Evolutionary conservation across 1,140 invertebrate genomes (phyloP).

Genomic region (Lepeophtheirus salmonis): DNA sequence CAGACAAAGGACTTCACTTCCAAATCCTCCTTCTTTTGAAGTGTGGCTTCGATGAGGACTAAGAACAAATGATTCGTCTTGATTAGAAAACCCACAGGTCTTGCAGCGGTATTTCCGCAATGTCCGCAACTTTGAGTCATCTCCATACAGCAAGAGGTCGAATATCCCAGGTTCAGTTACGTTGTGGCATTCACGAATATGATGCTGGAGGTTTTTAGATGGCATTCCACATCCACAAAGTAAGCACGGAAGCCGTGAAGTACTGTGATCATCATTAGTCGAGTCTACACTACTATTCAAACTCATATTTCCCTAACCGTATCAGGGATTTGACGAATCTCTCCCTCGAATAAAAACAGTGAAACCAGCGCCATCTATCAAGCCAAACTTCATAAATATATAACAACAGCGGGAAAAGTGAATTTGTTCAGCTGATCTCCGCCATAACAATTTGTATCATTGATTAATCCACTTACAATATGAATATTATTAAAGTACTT

Average conservation of each 20-base stretch:
- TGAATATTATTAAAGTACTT: too few relatives aligned
- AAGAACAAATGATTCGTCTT: background rate
- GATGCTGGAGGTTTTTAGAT: background rate
- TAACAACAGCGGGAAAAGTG: too few relatives aligned
- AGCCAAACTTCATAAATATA: too few relatives aligned
- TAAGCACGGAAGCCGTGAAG: background rate
- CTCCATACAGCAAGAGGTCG: background rate
- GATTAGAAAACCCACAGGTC: background rate
- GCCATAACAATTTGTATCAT: too few relatives aligned
- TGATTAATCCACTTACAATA: too few relatives aligned
- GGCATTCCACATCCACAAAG: background rate
- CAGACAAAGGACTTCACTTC: background rate
- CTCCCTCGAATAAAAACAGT: too few relatives aligned
- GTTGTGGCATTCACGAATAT: background rate
- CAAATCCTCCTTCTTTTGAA: too few relatives aligned
- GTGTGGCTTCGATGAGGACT: background rate
- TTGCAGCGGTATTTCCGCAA: background rate
- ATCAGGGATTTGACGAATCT: too few relatives aligned
- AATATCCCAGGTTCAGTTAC: background rate
- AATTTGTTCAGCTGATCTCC: too few relatives aligned
- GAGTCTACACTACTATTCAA: too few relatives aligned
- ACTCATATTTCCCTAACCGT: too few relatives aligned
- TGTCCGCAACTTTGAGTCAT: background rate
- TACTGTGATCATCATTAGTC: too few relatives aligned
- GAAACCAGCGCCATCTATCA: background rate